Evolutionary conservation across 2,797 vertebrate genomes (phyloP).

Genomic region (Microctenopoma steveboyesi): DNA sequence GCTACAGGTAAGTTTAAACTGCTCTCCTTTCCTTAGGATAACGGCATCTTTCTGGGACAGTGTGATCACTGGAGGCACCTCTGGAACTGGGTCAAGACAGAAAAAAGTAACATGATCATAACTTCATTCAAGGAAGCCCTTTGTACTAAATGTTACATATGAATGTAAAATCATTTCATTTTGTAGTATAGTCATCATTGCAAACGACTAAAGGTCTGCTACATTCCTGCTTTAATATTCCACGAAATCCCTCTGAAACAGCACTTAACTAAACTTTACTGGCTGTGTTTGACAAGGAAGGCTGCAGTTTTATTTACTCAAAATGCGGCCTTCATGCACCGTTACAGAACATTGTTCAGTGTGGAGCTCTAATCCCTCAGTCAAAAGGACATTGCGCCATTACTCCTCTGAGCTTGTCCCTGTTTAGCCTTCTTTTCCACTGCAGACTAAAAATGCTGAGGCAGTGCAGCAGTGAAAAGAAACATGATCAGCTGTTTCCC

Average conservation of each 20-base stretch:
- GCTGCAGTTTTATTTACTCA: conserved; percentile 55
- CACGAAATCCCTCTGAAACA: no score
- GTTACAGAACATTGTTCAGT: conserved; percentile 64
- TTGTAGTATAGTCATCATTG: neutral
- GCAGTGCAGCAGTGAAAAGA: conserved; percentile 23
- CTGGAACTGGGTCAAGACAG: conserved; percentile 84
- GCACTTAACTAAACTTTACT: neutral
- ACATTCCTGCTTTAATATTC: neutral
- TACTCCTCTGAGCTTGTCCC: conserved; percentile 23
- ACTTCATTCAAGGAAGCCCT: no score
- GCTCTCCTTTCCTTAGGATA: conserved; percentile 89
- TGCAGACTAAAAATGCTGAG: conserved; percentile 51
- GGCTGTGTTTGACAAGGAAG: conserved; percentile 42
- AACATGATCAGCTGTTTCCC: conserved; percentile 36
- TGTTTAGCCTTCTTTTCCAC: conserved; percentile 12
- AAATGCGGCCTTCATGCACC: conserved; percentile 53
- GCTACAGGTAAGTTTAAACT: conserved; percentile 87
- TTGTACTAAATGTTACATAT: no score
- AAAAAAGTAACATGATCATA: conserved; percentile 18
- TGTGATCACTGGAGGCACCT: conserved; percentile 82
- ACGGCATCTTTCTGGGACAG: conserved; percentile 85
- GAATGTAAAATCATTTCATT: no score
- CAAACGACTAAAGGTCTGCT: neutral
- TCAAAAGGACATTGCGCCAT: conserved; percentile 31
- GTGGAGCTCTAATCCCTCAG: conserved; percentile 46